These are phyloP conservation scores for Enhydra lutris DNA, from an alignment of 2,113 vertebrate species.

Conservation along the genomic window DNA sequence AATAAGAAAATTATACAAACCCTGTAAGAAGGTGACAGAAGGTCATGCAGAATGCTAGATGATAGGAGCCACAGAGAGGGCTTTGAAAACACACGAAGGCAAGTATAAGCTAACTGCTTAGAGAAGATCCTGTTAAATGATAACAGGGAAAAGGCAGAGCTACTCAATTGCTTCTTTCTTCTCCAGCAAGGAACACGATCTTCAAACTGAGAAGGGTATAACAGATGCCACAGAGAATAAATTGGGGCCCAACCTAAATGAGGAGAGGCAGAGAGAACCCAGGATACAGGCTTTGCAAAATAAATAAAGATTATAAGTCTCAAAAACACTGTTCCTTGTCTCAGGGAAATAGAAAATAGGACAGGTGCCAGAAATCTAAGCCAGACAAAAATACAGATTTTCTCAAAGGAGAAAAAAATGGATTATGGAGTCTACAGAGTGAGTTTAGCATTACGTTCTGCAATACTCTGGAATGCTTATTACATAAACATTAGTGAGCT, in stretches of 20 bases:
- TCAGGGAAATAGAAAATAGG: conserved; percentile 31
- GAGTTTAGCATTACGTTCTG: neutral
- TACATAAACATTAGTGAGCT: conserved; percentile 3
- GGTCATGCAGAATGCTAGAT: neutral
- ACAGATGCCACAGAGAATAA: neutral
- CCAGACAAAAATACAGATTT: neutral
- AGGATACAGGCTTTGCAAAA: neutral
- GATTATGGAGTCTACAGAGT: neutral
- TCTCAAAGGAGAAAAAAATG: neutral
- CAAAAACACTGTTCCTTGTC: conserved; percentile 5
- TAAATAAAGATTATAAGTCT: conserved; percentile 17
- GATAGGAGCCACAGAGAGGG: neutral
- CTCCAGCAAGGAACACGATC: conserved; percentile 9
- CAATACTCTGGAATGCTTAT: neutral
- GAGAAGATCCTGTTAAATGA: conserved; percentile 24
- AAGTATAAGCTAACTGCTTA: neutral
- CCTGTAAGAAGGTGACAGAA: neutral
- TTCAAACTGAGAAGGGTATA: neutral
- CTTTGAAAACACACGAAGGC: neutral
- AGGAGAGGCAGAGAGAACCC: neutral
- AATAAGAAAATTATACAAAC: neutral
- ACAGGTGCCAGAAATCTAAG: conserved; percentile 29
- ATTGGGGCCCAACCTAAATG: neutral
- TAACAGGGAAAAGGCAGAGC: neutral
- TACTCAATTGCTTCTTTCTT: conserved; percentile 52